Evolutionary conservation across 2,797 vertebrate genomes (phyloP).

Genomic region (Gymnoscopelus microlampas): DNA sequence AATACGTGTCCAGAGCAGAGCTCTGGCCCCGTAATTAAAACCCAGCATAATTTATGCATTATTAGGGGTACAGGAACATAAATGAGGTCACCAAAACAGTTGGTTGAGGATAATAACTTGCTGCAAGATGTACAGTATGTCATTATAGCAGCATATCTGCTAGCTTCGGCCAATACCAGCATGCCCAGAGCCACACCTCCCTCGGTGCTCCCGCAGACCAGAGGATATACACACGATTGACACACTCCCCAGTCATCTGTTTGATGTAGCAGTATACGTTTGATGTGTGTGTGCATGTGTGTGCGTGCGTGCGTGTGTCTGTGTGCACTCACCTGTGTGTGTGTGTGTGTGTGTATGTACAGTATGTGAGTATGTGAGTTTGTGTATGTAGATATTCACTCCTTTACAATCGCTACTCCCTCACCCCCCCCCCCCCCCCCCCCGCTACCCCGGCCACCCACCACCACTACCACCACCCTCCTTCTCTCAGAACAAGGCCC

Average conservation of each 20-base stretch:
- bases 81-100: no score
- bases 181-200: slow-evolving; percentile 38
- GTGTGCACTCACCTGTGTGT: slow-evolving; percentile 6
- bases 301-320: neutral
- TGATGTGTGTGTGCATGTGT: slow-evolving; percentile 30
- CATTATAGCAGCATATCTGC: no score
- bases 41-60: no score
- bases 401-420: slow-evolving; percentile 47
- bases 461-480: neutral
- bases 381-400: slow-evolving; percentile 56
- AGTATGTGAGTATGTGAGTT: slow-evolving; percentile 26
- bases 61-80: no score
- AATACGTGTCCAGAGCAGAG: no score
- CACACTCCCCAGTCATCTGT: slow-evolving; percentile 39
- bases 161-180: no score
- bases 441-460: slow-evolving; percentile 16
- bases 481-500: slow-evolving; percentile 49
- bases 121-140: no score
- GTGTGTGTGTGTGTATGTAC: slow-evolving; percentile 38
- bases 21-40: no score
- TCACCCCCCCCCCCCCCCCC: slow-evolving; percentile 16
- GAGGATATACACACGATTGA: slow-evolving; percentile 42
- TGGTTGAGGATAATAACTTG: no score
- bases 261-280: slow-evolving; percentile 28
- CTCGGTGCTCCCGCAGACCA: slow-evolving; percentile 47